Percentiles rank a stretch among this genome's conserved stretches.
These are phyloP conservation scores for Amphilophus citrinellus DNA, from an alignment of 2,113 vertebrate genomes.

Conservation along the genomic window DNA sequence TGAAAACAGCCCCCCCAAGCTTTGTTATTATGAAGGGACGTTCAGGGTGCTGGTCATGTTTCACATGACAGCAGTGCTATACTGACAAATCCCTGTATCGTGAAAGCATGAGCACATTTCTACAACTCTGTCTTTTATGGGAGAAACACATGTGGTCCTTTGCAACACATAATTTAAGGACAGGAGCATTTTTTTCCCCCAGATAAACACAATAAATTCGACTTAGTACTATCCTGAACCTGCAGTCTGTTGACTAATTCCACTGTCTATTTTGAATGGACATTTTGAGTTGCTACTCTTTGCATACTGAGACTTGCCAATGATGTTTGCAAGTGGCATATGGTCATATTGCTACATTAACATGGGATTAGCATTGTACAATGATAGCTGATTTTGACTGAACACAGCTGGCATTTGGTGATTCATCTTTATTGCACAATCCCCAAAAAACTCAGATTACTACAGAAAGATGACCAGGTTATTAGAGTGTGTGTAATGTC, in stretches of 20 bases:
- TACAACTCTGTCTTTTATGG: background rate
- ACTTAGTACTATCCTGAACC: background rate
- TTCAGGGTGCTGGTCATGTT: background rate
- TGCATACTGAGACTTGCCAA: background rate
- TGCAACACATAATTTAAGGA: conserved; percentile 3
- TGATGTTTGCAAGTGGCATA: background rate
- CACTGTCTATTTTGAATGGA: background rate
- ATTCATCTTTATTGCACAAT: background rate
- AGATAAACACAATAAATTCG: too few relatives aligned
- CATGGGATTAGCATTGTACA: background rate
- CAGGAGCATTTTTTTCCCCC: background rate
- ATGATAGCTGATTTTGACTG: background rate
- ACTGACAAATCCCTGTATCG: background rate
- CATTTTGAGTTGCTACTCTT: background rate
- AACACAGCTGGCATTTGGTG: background rate
- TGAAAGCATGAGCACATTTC: background rate
- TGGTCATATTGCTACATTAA: background rate
- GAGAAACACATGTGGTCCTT: too few relatives aligned
- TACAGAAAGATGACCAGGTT: background rate
- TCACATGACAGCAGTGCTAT: background rate
- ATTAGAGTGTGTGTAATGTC: background rate
- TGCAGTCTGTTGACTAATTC: too few relatives aligned
- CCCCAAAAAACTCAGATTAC: background rate
- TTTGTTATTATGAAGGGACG: background rate
- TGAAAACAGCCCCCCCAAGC: background rate